Evolutionary conservation across 2,888 invertebrate species (phyloP).

Genomic region (Chloroclysta siterata): DNA sequence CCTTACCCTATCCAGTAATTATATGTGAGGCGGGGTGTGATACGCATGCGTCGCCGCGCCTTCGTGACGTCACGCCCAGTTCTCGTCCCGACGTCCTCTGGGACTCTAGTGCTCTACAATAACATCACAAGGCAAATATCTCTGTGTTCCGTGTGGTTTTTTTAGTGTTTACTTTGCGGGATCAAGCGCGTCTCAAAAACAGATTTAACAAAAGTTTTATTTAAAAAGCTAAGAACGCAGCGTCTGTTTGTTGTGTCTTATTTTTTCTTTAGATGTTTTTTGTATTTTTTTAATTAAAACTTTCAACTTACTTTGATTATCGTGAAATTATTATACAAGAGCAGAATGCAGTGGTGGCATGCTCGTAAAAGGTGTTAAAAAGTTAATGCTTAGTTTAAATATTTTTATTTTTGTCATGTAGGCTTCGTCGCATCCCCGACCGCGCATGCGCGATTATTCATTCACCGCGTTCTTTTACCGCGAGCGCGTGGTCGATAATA

Average conservation of each 20-base stretch:
- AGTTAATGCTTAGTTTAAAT: neutral
- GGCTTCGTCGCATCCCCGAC: constrained; percentile 32
- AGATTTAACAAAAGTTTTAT: neutral
- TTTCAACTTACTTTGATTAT: neutral
- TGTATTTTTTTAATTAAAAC: neutral
- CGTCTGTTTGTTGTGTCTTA: constrained; percentile 12
- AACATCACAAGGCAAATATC: constrained; percentile 33
- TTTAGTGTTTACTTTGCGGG: constrained; percentile 12
- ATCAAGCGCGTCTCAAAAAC: neutral
- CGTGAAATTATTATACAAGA: neutral
- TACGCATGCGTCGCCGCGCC: constrained; percentile 77
- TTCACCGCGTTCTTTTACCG: constrained; percentile 38
- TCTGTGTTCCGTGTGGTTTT: constrained; percentile 23
- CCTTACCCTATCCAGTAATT: constrained; percentile 51
- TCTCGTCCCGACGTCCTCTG: constrained; percentile 57
- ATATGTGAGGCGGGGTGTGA: constrained; percentile 47
- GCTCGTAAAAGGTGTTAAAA: neutral
- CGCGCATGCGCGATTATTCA: constrained; percentile 41
- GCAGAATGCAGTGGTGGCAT: neutral
- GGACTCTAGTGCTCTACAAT: constrained; percentile 52
- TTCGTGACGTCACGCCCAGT: constrained; percentile 75
- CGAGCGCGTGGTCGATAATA: constrained; percentile 41
- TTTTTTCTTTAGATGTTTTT: neutral
- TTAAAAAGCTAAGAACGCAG: constrained; percentile 2
- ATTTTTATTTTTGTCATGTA: neutral